Evolutionary conservation across 2,113 vertebrate genomes (phyloP).

Genomic region (Colistium nudipinnis): DNA sequence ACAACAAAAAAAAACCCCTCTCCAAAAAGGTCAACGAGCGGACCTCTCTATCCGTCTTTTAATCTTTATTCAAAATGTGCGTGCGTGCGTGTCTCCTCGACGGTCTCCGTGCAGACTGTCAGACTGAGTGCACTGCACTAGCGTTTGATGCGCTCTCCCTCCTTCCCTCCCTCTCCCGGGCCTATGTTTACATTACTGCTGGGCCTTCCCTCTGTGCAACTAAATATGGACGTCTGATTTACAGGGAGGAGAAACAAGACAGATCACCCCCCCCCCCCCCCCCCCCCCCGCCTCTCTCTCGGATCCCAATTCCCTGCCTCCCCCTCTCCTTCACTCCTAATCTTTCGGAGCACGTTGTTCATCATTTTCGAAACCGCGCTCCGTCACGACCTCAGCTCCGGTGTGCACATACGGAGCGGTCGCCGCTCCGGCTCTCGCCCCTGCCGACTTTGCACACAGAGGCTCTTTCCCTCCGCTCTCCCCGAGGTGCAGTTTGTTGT

Average conservation of each 20-base stretch:
- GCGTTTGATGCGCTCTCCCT: constrained; percentile 59
- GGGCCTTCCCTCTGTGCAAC: constrained; percentile 79
- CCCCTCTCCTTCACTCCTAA: constrained; percentile 35
- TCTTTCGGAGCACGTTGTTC: constrained; percentile 43
- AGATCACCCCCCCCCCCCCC: constrained; percentile 60
- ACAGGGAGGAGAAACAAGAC: constrained; percentile 66
- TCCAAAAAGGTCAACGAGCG: neutral
- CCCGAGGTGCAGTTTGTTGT: constrained; percentile 47
- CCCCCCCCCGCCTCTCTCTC: constrained; percentile 32
- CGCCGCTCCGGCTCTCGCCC: constrained; percentile 21
- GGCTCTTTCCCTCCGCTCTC: constrained; percentile 33
- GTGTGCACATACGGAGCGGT: constrained; percentile 57
- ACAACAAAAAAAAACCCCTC: neutral
- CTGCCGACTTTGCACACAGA: constrained; percentile 41
- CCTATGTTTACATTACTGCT: constrained; percentile 83
- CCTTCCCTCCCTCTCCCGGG: constrained; percentile 66
- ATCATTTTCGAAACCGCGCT: constrained; percentile 57
- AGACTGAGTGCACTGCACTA: constrained; percentile 38
- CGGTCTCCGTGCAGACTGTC: constrained; percentile 25
- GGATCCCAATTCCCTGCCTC: constrained; percentile 34
- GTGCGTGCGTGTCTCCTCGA: too few relatives aligned
- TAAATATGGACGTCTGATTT: constrained; percentile 84
- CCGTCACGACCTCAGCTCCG: constrained; percentile 69
- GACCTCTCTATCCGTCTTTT: neutral
- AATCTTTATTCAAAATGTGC: constrained; percentile 29